Percentiles rank a stretch among this genome's conserved stretches.
These are phyloP conservation scores for Blastomussa wellsi DNA, from an alignment of 92 coral and sea anemone species.

Conservation along the genomic window DNA sequence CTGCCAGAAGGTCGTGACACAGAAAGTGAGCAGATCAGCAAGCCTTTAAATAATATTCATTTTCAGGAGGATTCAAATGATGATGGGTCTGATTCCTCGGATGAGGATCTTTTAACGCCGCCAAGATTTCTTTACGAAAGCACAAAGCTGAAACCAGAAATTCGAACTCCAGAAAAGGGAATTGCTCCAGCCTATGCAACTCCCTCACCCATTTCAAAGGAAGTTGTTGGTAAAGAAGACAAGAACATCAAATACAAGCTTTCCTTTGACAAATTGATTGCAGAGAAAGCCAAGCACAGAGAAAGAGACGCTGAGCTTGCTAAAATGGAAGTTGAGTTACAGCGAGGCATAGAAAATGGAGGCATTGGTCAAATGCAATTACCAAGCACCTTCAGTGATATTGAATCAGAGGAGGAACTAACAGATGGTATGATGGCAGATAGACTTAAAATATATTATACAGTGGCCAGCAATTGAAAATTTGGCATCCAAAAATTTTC, in stretches of 20 bases:
- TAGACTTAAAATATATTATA: too few relatives aligned
- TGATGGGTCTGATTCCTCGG: conserved; percentile 49
- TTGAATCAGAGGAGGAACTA: conserved; percentile 66
- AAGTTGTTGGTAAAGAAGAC: neutral
- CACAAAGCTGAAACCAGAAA: conserved; percentile 49
- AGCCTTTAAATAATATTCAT: neutral
- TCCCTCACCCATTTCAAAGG: conserved; percentile 12
- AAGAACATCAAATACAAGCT: conserved; percentile 52
- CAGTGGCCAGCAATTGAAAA: too few relatives aligned
- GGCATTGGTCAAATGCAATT: conserved; percentile 53
- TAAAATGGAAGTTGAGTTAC: conserved; percentile 74
- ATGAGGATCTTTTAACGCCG: conserved; percentile 83
- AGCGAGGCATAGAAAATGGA: conserved; percentile 72
- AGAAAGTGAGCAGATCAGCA: neutral
- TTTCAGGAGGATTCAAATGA: conserved; percentile 17
- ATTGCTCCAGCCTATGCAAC: conserved; percentile 35
- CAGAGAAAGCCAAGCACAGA: conserved; percentile 64
- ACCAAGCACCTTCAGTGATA: conserved; percentile 56
- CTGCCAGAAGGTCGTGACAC: neutral
- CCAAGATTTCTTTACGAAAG: conserved; percentile 70
- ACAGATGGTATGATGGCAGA: conserved; percentile 59
- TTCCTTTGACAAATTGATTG: conserved; percentile 71
- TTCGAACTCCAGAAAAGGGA: conserved; percentile 61
- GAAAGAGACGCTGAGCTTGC: conserved; percentile 64
- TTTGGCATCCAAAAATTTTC: too few relatives aligned